phyloP scores from a whole-genome alignment of 2,888 invertebrate species.

The Argynnis bischoffii region DNA sequence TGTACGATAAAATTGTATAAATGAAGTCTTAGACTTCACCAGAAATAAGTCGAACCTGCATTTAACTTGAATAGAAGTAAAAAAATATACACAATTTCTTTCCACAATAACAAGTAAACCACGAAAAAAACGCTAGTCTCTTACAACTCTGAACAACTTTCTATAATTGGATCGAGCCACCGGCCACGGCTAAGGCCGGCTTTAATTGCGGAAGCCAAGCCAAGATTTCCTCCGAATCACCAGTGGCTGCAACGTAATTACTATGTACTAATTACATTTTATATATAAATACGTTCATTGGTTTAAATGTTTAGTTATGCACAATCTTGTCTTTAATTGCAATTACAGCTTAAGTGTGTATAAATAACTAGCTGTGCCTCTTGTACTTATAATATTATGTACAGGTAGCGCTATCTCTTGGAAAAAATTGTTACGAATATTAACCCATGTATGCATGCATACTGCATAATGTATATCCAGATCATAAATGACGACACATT shows the following conservation, averaged over 20 bases:
- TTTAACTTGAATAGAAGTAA: too few species aligned
- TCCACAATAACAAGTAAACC: neutral
- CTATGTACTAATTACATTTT: constrained; percentile 75
- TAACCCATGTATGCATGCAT: too few species aligned
- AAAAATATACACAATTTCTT: too few species aligned
- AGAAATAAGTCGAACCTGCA: too few species aligned
- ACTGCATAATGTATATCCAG: too few species aligned
- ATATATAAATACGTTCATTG: constrained; percentile 64
- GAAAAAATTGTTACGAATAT: too few species aligned
- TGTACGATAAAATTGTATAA: too few species aligned
- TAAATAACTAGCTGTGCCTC: too few species aligned
- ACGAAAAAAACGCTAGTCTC: constrained; percentile 9
- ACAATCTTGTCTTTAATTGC: constrained; percentile 2
- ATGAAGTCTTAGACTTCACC: too few species aligned
- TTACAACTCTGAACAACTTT: constrained; percentile 45
- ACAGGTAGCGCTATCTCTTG: too few species aligned
- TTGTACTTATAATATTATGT: too few species aligned
- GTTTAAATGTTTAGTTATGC: constrained; percentile 23
- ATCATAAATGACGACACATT: too few species aligned
- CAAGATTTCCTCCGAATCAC: constrained; percentile 72
- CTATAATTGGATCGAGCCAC: constrained; percentile 68
- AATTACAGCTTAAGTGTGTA: neutral
- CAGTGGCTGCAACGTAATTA: constrained; percentile 64
- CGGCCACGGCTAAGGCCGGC: constrained; percentile 63
- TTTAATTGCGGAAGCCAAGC: constrained; percentile 72